phyloP scores from a whole-genome alignment of 2,797 vertebrate species.

The Orientallactaga sibirica region DNA sequence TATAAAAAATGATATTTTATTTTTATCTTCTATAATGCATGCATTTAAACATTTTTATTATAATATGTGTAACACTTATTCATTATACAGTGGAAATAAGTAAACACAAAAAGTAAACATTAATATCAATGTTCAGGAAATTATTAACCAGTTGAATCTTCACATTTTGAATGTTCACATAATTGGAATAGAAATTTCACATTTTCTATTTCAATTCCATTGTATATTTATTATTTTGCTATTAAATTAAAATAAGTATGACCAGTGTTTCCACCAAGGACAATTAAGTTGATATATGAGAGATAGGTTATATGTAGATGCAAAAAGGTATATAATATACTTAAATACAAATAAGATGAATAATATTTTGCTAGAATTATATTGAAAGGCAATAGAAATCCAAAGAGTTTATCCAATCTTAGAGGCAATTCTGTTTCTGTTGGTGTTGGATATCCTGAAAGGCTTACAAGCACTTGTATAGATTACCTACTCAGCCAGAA shows the following conservation, averaged over 20 bases:
- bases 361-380: neutral
- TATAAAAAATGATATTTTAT: neutral
- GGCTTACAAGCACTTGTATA: neutral
- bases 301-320: neutral
- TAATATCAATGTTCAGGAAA: neutral
- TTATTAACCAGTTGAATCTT: neutral
- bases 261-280: neutral
- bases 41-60: neutral
- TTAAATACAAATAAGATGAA: neutral
- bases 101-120: neutral
- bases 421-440: neutral
- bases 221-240: neutral
- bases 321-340: neutral
- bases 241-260: neutral
- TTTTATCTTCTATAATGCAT: neutral
- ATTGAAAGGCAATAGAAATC: neutral
- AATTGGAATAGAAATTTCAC: neutral
- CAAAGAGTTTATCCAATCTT: neutral
- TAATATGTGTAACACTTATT: neutral
- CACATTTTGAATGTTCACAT: neutral
- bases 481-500: neutral
- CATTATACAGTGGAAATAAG: neutral
- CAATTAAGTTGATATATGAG: neutral
- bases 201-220: neutral
- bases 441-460: neutral